These are phyloP conservation scores for Rhinoraja longicauda DNA, from an alignment of 2,797 vertebrate species.

Conservation along the genomic window DNA sequence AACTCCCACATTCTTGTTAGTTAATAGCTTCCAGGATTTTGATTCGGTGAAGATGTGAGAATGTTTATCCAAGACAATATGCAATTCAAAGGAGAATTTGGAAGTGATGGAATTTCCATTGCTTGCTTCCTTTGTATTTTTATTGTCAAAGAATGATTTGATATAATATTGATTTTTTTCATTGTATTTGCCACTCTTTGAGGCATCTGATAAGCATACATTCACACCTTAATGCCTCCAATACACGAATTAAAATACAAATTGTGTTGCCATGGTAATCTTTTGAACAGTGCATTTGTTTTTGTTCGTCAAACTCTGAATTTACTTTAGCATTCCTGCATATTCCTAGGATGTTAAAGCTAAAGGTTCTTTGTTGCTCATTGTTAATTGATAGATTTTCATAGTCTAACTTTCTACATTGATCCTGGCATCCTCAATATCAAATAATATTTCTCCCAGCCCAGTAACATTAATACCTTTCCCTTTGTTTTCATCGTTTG, in stretches of 20 bases:
- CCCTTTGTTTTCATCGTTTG: background rate
- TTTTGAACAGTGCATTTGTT: background rate
- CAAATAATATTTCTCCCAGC: background rate
- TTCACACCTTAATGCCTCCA: background rate
- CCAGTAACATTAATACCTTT: background rate
- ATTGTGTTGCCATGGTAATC: background rate
- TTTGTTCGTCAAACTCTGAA: background rate
- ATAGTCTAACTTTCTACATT: background rate
- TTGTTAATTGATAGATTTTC: background rate
- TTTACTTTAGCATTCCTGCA: background rate
- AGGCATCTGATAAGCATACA: background rate
- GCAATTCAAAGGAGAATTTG: too few relatives aligned
- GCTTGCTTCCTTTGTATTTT: too few relatives aligned
- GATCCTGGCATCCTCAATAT: too few relatives aligned
- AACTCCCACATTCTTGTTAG: too few relatives aligned
- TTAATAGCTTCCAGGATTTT: too few relatives aligned
- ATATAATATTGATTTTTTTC: background rate
- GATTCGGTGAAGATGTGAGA: too few relatives aligned
- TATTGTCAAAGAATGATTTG: background rate
- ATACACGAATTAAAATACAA: background rate
- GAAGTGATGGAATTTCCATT: too few relatives aligned
- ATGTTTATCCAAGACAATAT: too few relatives aligned
- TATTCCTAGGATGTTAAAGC: background rate
- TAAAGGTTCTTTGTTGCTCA: background rate
- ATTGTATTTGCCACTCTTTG: background rate